A percentile compares a stretch with the other conserved stretches of the same genome.
phyloP scores from a whole-genome alignment of 2,113 vertebrate species.

The Corythaixoides concolor region DNA sequence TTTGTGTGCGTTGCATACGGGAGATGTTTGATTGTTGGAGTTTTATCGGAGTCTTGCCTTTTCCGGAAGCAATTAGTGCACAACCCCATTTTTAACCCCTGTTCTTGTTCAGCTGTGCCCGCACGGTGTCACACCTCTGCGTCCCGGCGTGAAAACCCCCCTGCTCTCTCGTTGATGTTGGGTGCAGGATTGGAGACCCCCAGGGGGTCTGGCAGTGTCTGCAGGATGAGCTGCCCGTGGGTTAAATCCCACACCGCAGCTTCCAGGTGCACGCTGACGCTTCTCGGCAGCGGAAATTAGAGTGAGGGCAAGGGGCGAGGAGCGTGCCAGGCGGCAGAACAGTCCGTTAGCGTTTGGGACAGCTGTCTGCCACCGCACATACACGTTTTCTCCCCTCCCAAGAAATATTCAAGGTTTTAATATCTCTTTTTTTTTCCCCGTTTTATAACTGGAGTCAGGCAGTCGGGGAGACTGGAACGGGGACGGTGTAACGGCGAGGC shows the following conservation, averaged over 20 bases:
- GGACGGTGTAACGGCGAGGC: fast-evolving
- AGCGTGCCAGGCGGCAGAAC: not conserved
- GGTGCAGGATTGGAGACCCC: not conserved
- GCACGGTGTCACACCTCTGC: fast-evolving
- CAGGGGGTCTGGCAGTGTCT: not conserved
- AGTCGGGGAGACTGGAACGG: not conserved
- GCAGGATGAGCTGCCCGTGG: fast-evolving
- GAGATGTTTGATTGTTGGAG: fast-evolving
- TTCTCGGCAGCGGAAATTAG: fast-evolving
- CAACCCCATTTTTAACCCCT: fast-evolving
- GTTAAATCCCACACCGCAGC: fast-evolving
- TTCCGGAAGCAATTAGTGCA: not conserved
- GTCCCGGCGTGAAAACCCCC: not conserved
- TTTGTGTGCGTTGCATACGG: fast-evolving
- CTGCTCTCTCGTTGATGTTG: fast-evolving
- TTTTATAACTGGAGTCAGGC: not conserved
- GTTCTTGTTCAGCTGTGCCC: not conserved
- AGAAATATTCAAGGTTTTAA: not conserved
- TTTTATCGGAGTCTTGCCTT: not conserved
- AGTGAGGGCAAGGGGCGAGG: not conserved
- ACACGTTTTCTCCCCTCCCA: fast-evolving
- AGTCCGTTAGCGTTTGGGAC: not conserved
- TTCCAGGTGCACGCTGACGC: fast-evolving
- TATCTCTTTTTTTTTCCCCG: fast-evolving
- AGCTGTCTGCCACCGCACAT: fast-evolving